Conservation (phyloP, 2,888 invertebrate species). For the Epirrhoe tristata region DNA sequence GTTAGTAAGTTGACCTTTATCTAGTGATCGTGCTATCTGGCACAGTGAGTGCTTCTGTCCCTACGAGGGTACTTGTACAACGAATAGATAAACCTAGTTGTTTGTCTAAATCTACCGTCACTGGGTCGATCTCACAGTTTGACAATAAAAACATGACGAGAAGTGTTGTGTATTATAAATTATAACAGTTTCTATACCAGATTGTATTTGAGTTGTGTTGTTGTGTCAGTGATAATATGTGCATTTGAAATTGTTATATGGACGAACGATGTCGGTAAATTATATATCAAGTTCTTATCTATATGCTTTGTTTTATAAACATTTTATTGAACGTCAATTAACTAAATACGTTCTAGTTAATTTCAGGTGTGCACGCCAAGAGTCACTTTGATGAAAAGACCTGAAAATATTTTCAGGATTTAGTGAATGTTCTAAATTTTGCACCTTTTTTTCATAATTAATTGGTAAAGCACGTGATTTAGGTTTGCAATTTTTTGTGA, state of each 20-base stretch:
- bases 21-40: constrained; percentile 20
- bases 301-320: no score
- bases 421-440: no score
- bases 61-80: constrained; percentile 18
- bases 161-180: not conserved
- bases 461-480: no score
- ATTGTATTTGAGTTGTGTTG: not conserved
- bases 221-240: not conserved
- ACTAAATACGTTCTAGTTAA: no score
- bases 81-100: constrained; percentile 20
- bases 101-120: constrained; percentile 21
- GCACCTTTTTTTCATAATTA: no score
- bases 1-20: constrained; percentile 46
- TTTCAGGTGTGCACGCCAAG: no score
- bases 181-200: not conserved
- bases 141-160: constrained; percentile 14
- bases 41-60: constrained; percentile 27
- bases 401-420: no score
- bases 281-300: no score
- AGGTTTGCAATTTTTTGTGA: no score
- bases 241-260: not conserved
- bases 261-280: no score
- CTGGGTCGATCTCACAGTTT: constrained; percentile 6
- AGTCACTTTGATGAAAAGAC: no score
- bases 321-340: no score